Percentiles rank a stretch among this genome's conserved stretches.
phyloP scores from a whole-genome alignment of 2,888 invertebrate genomes.

The Troilus luridus region DNA sequence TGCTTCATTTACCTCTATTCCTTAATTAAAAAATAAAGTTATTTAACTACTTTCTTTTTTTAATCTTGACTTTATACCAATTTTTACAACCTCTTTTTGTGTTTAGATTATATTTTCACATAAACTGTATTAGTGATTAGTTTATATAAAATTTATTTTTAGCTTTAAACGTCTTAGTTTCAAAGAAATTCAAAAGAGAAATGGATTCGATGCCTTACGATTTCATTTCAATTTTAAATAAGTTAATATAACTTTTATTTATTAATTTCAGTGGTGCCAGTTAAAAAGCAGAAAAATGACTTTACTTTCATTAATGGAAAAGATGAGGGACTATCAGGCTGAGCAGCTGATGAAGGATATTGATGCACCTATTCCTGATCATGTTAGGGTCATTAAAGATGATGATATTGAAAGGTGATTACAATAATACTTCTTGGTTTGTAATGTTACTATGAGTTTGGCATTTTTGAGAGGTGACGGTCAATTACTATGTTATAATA shows the following conservation, averaged over 20 bases:
- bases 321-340: constrained; percentile 92
- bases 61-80: too few relatives aligned
- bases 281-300: constrained; percentile 87
- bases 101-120: too few relatives aligned
- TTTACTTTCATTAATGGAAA: constrained; percentile 84
- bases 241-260: not conserved
- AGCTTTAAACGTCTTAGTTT: too few relatives aligned
- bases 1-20: too few relatives aligned
- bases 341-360: constrained; percentile 86
- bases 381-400: constrained; percentile 85
- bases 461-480: too few relatives aligned
- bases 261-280: constrained; percentile 82
- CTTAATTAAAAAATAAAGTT: too few relatives aligned
- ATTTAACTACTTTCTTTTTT: too few relatives aligned
- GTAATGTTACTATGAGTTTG: not conserved
- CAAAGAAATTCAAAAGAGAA: not conserved
- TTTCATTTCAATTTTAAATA: not conserved
- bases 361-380: constrained; percentile 87
- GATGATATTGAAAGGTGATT: constrained; percentile 83
- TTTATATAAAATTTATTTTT: too few relatives aligned
- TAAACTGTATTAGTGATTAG: too few relatives aligned
- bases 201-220: not conserved
- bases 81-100: too few relatives aligned
- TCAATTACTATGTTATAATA: too few relatives aligned
- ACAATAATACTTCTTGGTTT: not conserved